Percentiles rank a stretch among this genome's conserved stretches.
These are phyloP conservation scores for Nebria ingens DNA, from an alignment of 1,140 invertebrate genomes.

Conservation along the genomic window DNA sequence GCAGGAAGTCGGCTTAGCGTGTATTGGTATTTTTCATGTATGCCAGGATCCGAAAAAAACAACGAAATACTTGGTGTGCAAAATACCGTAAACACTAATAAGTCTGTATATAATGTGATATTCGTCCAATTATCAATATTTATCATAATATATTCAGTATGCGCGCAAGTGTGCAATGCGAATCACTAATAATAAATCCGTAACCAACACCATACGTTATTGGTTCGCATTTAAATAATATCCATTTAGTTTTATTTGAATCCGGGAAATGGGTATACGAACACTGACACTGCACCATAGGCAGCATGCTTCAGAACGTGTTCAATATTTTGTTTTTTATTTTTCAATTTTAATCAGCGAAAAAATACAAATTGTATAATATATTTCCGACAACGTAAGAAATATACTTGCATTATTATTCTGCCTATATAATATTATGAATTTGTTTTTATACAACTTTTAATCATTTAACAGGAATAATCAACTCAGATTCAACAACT, in stretches of 20 bases:
- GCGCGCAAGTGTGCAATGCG: no score
- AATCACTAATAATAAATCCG: background rate
- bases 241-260: background rate
- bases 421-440: no score
- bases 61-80: background rate
- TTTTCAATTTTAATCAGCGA: background rate
- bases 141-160: background rate
- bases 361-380: background rate
- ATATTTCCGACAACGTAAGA: background rate
- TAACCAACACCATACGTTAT: background rate
- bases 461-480: no score
- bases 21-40: background rate
- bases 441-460: no score
- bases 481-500: no score
- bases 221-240: background rate
- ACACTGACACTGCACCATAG: no score
- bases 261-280: no score
- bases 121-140: background rate
- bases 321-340: no score
- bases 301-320: background rate
- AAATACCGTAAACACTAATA: background rate
- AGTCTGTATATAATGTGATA: background rate
- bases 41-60: no score
- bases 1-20: no score
- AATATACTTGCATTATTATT: no score